phyloP scores from a whole-genome alignment of 2,888 invertebrate species.

The Leptopilina syphax region DNA sequence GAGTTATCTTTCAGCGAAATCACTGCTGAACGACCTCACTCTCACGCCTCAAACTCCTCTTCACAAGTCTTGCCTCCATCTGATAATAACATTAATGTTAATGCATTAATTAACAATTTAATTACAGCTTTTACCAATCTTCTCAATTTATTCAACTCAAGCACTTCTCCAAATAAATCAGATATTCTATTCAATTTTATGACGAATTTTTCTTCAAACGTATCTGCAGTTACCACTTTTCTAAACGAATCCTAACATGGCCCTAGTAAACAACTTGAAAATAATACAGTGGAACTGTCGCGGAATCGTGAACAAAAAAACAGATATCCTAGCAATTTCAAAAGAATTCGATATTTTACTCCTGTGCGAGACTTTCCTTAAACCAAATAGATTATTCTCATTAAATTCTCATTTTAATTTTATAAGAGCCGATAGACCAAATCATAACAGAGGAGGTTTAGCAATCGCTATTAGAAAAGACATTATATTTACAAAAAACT shows the following conservation, averaged over 20 bases:
- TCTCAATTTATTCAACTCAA: no score
- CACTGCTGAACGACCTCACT: no score
- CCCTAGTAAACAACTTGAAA: neutral
- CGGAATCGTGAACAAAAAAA: neutral
- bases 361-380: neutral
- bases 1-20: no score
- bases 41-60: no score
- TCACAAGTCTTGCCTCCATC: no score
- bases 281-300: slow-evolving; percentile 13
- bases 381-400: neutral
- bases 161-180: no score
- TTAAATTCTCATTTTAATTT: neutral
- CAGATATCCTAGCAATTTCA: neutral
- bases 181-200: neutral
- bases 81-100: no score
- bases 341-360: neutral
- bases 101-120: no score
- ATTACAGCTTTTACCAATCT: no score
- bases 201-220: neutral
- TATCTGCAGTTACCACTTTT: neutral
- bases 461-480: slow-evolving; percentile 1
- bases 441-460: neutral
- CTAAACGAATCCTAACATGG: neutral
- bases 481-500: neutral
- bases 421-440: neutral